Percentiles rank a stretch among this genome's conserved stretches.
These are phyloP conservation scores for Theretra japonica DNA, from an alignment of 2,888 invertebrate genomes.

Conservation along the genomic window DNA sequence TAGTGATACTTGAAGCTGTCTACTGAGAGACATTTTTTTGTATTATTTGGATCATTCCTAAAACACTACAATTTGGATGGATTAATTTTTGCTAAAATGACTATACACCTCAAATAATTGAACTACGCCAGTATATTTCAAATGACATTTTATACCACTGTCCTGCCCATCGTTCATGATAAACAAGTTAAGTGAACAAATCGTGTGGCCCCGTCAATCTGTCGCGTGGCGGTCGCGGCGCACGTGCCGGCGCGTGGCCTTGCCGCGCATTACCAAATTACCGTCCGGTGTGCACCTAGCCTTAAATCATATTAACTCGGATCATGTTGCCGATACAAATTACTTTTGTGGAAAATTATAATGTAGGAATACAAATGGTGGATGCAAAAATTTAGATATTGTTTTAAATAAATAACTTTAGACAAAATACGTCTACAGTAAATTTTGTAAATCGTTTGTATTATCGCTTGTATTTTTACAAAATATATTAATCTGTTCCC, in stretches of 20 bases:
- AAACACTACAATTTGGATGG: no score
- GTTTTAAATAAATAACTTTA: not conserved
- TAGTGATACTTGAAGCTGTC: no score
- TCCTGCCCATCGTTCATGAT: conserved; percentile 67
- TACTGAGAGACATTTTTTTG: no score
- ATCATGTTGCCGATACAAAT: conserved; percentile 61
- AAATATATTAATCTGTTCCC: no score
- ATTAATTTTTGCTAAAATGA: not conserved
- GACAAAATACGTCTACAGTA: no score
- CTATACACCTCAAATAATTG: not conserved
- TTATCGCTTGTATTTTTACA: no score
- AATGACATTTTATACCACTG: conserved; percentile 62
- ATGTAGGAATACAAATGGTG: not conserved
- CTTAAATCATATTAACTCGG: conserved; percentile 68
- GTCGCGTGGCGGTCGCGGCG: conserved; percentile 67
- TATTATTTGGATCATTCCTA: no score
- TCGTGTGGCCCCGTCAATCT: conserved; percentile 70
- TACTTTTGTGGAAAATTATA: conserved; percentile 25
- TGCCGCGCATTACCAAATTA: conserved; percentile 79
- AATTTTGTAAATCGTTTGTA: no score
- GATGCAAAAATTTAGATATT: not conserved
- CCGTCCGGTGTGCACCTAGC: conserved; percentile 71
- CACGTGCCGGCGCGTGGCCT: conserved; percentile 69
- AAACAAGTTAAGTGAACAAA: conserved; percentile 81
- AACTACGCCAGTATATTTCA: conserved; percentile 18